These are phyloP conservation scores for Aphidoletes aphidimyza DNA, from an alignment of 2,888 invertebrate genomes.

Conservation along the genomic window DNA sequence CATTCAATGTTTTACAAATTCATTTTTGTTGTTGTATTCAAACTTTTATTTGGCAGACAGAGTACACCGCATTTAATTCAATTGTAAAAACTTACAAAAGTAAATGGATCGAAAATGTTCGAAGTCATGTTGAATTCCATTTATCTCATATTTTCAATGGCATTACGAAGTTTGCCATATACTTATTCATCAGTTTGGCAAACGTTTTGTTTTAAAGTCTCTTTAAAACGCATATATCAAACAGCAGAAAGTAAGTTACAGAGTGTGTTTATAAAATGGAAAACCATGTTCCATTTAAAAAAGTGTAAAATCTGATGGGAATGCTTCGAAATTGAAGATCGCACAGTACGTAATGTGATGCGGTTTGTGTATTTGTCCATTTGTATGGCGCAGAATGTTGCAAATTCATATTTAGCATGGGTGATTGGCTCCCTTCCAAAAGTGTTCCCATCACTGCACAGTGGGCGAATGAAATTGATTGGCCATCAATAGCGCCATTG, in stretches of 20 bases:
- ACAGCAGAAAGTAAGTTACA: background rate
- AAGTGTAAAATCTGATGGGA: slow-evolving; percentile 13
- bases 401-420: no score
- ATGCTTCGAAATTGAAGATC: background rate
- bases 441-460: no score
- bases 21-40: no score
- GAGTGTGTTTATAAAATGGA: background rate
- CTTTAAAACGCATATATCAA: no score
- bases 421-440: no score
- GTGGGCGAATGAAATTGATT: no score
- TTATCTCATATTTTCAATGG: background rate
- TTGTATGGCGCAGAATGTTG: no score
- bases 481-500: no score
- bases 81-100: background rate
- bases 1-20: no score
- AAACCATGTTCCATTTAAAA: background rate
- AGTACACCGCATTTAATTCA: background rate
- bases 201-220: background rate
- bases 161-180: background rate
- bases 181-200: background rate
- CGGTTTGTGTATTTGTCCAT: background rate
- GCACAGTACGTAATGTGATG: no score
- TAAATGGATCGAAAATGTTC: background rate
- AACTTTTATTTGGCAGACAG: no score
- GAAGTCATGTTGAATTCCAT: background rate